Conservation (phyloP, 1,140 invertebrate species). For the Pseudomyrmex pallidus region DNA sequence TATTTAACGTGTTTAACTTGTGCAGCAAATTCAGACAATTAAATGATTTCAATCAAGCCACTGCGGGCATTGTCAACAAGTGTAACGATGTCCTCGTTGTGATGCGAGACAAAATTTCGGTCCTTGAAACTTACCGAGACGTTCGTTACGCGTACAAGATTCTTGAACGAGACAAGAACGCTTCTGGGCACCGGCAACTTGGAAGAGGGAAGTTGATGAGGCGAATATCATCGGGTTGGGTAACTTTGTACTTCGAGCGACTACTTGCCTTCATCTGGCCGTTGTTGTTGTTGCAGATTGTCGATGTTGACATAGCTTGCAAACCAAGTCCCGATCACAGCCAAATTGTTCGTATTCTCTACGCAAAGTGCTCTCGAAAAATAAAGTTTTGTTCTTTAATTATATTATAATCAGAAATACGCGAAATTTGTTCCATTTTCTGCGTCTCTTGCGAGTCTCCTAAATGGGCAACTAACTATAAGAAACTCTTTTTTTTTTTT, state of each 20-base stretch:
- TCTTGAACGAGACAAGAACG: conserved; percentile 56
- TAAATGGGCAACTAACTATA: not conserved
- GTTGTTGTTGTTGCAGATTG: conserved; percentile 35
- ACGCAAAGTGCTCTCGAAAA: not conserved
- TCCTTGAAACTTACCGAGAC: conserved; percentile 53
- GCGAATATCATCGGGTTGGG: conserved; percentile 43
- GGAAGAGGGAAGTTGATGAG: conserved; percentile 49
- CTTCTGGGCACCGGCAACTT: conserved; percentile 40
- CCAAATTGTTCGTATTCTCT: conserved; percentile 29
- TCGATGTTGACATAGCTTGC: conserved; percentile 12
- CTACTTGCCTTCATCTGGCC: conserved; percentile 37
- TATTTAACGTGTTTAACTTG: not conserved
- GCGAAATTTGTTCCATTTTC: not conserved
- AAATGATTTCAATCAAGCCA: conserved; percentile 9
- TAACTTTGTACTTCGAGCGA: conserved; percentile 47
- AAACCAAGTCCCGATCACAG: not conserved
- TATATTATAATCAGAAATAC: not conserved
- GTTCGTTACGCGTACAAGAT: conserved; percentile 59
- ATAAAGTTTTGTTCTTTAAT: not conserved
- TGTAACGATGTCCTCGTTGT: conserved; percentile 25
- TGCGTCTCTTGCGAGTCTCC: not conserved
- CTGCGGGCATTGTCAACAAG: conserved; percentile 17
- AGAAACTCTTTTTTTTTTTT: no score
- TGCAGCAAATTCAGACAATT: not conserved
- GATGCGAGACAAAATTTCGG: conserved; percentile 52